Base-by-base conservation (phyloP, 2,888 invertebrate genomes). In the Aradus depressus region DNA sequence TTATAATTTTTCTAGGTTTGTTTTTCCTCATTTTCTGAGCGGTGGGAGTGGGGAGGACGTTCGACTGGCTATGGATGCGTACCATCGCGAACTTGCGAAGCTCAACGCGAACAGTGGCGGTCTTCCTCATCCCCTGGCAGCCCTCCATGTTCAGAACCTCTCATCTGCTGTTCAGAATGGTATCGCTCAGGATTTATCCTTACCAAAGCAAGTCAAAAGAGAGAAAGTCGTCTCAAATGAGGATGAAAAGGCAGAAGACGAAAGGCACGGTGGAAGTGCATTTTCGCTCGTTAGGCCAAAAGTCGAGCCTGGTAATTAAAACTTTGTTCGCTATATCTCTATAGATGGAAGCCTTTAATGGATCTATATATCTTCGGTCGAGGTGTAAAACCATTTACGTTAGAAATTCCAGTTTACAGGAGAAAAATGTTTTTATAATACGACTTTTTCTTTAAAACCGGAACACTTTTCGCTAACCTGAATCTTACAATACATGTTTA, bases 1-100 rank as follows among this genome's bases (percentile, higher is more conserved):
- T 6, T 43, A 12, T n/a, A n/a, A n/a, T n/a, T n/a, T 67, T 69
- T 69, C 64, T 67, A 73, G 73, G 62, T 68, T 73, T 72, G 75
- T 84, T 73, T 83, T 89, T 72, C 87, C 88, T 59, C 87, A 87
- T 65, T 81, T 85, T 75, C 47, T 53, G 10, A 51, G 65, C 64
- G 61, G 65, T 65, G 56, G 57, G 51, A 65, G 84, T n/a, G 81
- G 81, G 59, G 91, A 92, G 61, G 91, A 92, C 63, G 85, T 92
- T 64, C 80, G 91, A 35, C 75, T 91, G 73, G 89, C 90, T 10
- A 70, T 92, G 38, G 90, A 91, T 64, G 86, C 91, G 22, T 93
- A 92, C 71, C 91, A 91, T 66, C 81, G 93, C 58, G 95, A 96
- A 69, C 75, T 96, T 57, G 84, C 88, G 64, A 90, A 93, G 68